Conservation (phyloP, 2,888 invertebrate genomes). For the Eupithecia dodoneata region DNA sequence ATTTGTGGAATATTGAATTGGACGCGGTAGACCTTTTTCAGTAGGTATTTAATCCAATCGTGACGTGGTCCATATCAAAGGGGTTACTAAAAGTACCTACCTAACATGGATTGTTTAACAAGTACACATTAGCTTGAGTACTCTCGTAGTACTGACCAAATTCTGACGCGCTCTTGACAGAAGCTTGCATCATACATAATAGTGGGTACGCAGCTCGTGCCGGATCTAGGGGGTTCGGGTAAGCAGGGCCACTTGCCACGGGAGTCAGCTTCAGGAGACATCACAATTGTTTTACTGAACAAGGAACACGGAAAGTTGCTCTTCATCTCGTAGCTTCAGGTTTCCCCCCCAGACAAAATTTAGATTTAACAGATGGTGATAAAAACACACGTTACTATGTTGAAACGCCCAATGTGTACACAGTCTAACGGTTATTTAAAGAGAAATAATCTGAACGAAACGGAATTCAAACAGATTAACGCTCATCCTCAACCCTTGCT, state of each 20-base stretch:
- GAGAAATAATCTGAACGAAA: slow-evolving; percentile 70
- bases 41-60: slow-evolving; percentile 53
- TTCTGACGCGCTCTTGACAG: neutral
- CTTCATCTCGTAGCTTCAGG: neutral
- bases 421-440: slow-evolving; percentile 66
- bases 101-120: slow-evolving; percentile 63
- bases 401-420: neutral
- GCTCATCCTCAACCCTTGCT: slow-evolving; percentile 52
- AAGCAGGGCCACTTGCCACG: too few relatives aligned
- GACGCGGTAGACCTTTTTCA: neutral
- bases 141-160: neutral
- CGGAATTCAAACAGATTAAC: slow-evolving; percentile 71
- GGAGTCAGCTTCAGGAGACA: too few relatives aligned
- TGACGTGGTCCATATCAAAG: slow-evolving; percentile 62
- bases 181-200: neutral
- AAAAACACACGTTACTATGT: neutral
- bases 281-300: neutral
- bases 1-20: slow-evolving; percentile 15
- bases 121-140: neutral
- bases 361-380: neutral
- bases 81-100: slow-evolving; percentile 60
- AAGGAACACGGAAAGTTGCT: neutral
- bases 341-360: neutral
- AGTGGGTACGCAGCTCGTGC: too few relatives aligned
- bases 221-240: too few relatives aligned